Evolutionary conservation across 2,797 vertebrate genomes (phyloP).

Genomic region (Macropodus opercularis): DNA sequence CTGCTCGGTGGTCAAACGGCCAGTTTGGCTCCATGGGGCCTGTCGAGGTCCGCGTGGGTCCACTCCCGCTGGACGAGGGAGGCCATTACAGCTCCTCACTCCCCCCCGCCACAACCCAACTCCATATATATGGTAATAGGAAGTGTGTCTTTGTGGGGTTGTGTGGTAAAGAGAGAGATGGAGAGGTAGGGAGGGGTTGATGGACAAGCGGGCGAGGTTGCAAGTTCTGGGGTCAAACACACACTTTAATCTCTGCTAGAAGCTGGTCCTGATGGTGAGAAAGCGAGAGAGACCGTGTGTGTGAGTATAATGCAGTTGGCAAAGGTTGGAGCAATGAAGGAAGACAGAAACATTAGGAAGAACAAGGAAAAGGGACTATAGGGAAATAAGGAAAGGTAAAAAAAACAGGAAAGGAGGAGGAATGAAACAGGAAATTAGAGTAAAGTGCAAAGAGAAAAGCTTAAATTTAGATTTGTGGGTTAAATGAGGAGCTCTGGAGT

Average conservation of each 20-base stretch:
- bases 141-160: constrained; percentile 80
- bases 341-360: background rate
- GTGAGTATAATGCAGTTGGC: background rate
- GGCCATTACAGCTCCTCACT: constrained; percentile 54
- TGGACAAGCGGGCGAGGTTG: constrained; percentile 85
- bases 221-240: constrained; percentile 74
- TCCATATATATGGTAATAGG: constrained; percentile 84
- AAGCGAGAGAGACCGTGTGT: background rate
- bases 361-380: background rate
- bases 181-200: constrained; percentile 77
- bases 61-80: constrained; percentile 55
- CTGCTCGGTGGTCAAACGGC: constrained; percentile 41
- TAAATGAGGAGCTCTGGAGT: constrained; percentile 12
- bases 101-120: constrained; percentile 57
- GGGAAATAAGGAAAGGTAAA: background rate
- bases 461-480: constrained; percentile 15
- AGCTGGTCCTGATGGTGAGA: background rate
- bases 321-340: background rate
- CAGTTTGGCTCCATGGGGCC: constrained; percentile 54
- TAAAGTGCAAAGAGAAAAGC: background rate
- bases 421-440: background rate
- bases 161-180: constrained; percentile 22
- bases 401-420: background rate
- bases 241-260: constrained; percentile 35
- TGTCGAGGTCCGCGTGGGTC: constrained; percentile 41